phyloP scores from a whole-genome alignment of 2,888 invertebrate species.

The Lasioglossum figueresi region DNA sequence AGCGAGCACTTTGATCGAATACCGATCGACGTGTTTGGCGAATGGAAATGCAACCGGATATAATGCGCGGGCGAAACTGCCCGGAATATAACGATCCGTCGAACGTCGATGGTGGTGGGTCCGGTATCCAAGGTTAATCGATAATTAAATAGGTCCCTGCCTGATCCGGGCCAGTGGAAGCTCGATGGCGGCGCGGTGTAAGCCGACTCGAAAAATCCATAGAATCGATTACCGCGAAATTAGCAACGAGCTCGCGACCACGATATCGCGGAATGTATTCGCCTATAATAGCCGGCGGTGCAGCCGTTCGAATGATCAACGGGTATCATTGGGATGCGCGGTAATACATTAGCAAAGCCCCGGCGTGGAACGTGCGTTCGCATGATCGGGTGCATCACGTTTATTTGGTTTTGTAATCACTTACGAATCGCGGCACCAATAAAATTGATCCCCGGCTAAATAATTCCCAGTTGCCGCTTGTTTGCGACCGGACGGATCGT shows the following conservation, averaged over 20 bases:
- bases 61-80: conserved; percentile 57
- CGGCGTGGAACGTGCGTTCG: conserved; percentile 33
- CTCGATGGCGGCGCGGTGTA: not conserved
- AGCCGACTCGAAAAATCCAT: conserved; percentile 36
- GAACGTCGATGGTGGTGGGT: conserved; percentile 67
- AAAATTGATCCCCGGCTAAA: conserved; percentile 34
- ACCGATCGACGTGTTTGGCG: conserved; percentile 38
- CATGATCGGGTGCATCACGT: conserved; percentile 33
- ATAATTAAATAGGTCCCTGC: conserved; percentile 76
- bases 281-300: conserved; percentile 13
- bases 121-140: conserved; percentile 75
- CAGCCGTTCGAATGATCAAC: conserved; percentile 32
- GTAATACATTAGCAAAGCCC: conserved; percentile 41
- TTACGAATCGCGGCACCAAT: conserved; percentile 34
- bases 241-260: conserved; percentile 9
- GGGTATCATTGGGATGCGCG: conserved; percentile 38
- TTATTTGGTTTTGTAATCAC: conserved; percentile 51
- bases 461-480: not conserved
- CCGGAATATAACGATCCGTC: conserved; percentile 76
- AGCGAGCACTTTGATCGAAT: conserved; percentile 30
- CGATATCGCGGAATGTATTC: conserved; percentile 31
- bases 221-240: conserved; percentile 21
- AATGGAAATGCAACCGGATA: conserved; percentile 39
- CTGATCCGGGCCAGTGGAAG: not conserved
- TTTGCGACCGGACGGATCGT: not conserved